These are phyloP conservation scores for Drosophila orena DNA, from an alignment of 1,140 invertebrate genomes.

Conservation along the genomic window DNA sequence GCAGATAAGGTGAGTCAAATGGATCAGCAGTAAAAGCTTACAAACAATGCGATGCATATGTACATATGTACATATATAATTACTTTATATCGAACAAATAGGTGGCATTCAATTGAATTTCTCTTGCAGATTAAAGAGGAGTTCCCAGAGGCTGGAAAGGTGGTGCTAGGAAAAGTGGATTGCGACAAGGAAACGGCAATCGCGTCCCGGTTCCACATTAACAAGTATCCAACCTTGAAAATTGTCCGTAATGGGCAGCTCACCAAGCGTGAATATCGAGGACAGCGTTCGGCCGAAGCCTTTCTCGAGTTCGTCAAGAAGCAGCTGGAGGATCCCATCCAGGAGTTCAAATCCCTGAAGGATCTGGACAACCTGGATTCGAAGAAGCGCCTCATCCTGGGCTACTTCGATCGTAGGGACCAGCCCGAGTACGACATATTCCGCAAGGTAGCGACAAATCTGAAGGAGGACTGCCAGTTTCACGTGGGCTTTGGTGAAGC, in stretches of 20 bases:
- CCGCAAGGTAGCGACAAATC: constrained; percentile 92
- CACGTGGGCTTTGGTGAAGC: constrained; percentile 96
- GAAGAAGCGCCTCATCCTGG: constrained; percentile 96
- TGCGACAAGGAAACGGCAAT: constrained; percentile 95
- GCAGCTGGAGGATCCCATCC: constrained; percentile 95
- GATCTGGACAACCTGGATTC: constrained; percentile 93
- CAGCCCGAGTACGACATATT: constrained; percentile 92
- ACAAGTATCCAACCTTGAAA: constrained; percentile 99
- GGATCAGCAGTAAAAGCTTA: neutral
- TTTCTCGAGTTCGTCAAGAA: constrained; percentile 95
- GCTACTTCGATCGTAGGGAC: constrained; percentile 95
- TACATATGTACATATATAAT: too few species aligned
- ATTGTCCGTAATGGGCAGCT: constrained; percentile 97
- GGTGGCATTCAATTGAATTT: neutral
- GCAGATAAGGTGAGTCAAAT: constrained; percentile 90
- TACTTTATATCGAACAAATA: neutral
- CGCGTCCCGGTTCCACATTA: constrained; percentile 96
- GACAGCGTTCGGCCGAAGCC: constrained; percentile 90
- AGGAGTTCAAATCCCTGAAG: constrained; percentile 90
- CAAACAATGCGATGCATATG: too few species aligned
- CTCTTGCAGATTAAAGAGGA: constrained; percentile 86
- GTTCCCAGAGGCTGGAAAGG: constrained; percentile 92
- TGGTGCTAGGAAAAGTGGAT: constrained; percentile 98
- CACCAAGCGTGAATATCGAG: constrained; percentile 97
- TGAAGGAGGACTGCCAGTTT: constrained; percentile 98